Base-by-base conservation (phyloP, 2,888 invertebrate genomes). In the Volucella inanis region DNA sequence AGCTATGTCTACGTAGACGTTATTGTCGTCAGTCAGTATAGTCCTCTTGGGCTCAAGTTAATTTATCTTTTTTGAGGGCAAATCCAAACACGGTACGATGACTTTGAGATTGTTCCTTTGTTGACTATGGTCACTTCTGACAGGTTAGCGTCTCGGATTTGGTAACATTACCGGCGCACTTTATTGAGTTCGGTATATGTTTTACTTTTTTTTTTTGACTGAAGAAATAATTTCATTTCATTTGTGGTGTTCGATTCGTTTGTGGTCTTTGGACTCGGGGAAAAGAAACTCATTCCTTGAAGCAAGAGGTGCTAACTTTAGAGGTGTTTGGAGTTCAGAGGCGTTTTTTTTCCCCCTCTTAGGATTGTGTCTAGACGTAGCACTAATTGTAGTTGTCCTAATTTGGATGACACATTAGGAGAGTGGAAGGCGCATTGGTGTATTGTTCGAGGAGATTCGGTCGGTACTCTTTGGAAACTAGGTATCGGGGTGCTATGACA, bases 41-140 rank as follows among this genome's bases (percentile, higher is more conserved):
- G 31, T 31, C 64, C 47, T 70, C 74, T 74, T 64, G 47, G 72
- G 81, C 72, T 85, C 85, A 62, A 85, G 85, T 85, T 85, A 76
- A 85, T 85, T 85, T 85, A 81, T 81, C 85, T 81, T 85, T 72
- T 85, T 85, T 81, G 81, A 85, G 77, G 81, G 81, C 85, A 76
- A 71, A 80, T 81, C 75, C 71, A 80, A 84, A 81, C 81, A 85
- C 57, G 70, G 84, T 70, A 80, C 80, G 80, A 75, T 84, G 84
- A 84, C 84, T 80, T 75, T 75, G 80, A 54, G 81, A 71, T 76
- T 70, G 81, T 85, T 75, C 81, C 76, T 45, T 81, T 52, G 65
- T 76, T 71, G 75, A 67, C 80, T 85, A 85, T 85, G 84, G 84
- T 85, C 84, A 85, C 71, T 85, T 76, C 71, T 85, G 84, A 85